Conservation (phyloP, 1,140 invertebrate genomes). For the Geopemphigus sp. region DNA sequence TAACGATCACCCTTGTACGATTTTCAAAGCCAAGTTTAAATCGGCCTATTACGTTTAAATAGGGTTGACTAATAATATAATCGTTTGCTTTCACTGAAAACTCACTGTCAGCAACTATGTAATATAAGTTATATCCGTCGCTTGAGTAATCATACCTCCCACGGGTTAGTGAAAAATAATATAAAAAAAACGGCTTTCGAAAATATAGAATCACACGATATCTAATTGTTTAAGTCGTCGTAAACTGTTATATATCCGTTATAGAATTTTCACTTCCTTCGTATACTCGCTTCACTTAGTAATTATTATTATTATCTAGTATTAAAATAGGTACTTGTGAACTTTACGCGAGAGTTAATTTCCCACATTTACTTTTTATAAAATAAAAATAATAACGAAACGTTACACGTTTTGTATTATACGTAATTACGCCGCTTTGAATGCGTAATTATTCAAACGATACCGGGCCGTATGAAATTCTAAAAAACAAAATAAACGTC, state of each 20-base stretch:
- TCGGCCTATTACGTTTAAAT: neutral
- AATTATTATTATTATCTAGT: no score
- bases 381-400: no score
- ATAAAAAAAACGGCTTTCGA: neutral
- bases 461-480: no score
- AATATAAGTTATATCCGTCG: neutral
- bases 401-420: no score
- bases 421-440: no score
- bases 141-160: neutral
- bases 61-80: neutral
- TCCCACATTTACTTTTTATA: neutral
- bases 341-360: neutral
- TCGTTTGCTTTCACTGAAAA: neutral
- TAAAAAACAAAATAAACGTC: no score
- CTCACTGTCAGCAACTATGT: neutral
- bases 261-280: neutral
- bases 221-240: neutral
- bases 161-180: neutral
- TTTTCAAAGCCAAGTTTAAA: neutral
- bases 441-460: no score
- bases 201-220: neutral
- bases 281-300: neutral
- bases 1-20: no score
- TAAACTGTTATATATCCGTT: neutral
- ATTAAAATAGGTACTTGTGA: no score